Evolutionary conservation across 2,113 vertebrate genomes (phyloP).

Genomic region (Gulo gulo): DNA sequence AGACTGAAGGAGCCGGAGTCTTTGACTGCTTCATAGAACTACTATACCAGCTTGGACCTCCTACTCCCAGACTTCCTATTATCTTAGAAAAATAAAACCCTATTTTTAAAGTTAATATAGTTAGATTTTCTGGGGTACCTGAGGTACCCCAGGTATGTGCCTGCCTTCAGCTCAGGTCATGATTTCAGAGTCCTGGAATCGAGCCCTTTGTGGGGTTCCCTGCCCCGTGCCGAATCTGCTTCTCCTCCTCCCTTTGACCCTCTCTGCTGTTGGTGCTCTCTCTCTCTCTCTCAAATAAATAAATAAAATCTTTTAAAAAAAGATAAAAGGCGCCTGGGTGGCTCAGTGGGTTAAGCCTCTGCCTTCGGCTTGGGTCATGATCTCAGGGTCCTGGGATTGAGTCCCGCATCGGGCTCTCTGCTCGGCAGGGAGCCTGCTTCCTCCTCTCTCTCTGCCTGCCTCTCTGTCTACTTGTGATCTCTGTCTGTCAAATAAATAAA

Average conservation of each 20-base stretch:
- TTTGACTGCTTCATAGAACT: not conserved
- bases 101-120: not conserved
- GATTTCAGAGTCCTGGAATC: not conserved
- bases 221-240: not conserved
- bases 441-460: too few relatives aligned
- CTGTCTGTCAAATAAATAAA: not conserved
- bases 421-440: not conserved
- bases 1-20: not conserved
- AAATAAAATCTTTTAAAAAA: not conserved
- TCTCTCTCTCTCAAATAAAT: not conserved
- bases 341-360: not conserved
- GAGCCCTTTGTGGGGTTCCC: not conserved
- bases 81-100: not conserved
- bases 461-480: not conserved
- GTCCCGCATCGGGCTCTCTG: not conserved
- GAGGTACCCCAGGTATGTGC: too few relatives aligned
- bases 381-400: not conserved
- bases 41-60: not conserved
- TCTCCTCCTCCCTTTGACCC: not conserved
- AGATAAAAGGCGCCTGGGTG: not conserved
- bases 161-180: not conserved
- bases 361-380: not conserved
- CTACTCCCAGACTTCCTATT: not conserved
- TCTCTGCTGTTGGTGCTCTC: not conserved
- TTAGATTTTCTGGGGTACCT: not conserved